A percentile compares a stretch with the other conserved stretches of the same genome.
phyloP scores from a whole-genome alignment of 2,113 vertebrate genomes.

The Aramus guarauna region DNA sequence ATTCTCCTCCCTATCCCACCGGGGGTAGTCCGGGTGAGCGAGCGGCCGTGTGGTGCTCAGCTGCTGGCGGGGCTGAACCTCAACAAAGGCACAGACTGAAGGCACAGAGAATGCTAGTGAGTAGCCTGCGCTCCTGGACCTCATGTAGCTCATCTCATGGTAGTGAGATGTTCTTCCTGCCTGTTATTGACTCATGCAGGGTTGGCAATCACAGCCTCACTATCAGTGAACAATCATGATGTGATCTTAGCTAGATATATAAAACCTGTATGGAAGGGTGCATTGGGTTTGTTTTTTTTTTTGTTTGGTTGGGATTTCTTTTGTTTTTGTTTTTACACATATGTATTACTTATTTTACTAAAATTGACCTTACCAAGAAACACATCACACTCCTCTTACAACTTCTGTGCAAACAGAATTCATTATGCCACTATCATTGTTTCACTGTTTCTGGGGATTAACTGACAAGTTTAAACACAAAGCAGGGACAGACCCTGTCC shows the following conservation, averaged over 20 bases:
- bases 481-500: not conserved
- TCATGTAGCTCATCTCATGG: not conserved
- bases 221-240: not conserved
- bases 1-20: no score
- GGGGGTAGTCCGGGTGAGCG: no score
- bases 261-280: not conserved
- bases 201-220: not conserved
- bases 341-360: not conserved
- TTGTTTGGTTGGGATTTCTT: not conserved
- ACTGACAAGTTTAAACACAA: not conserved
- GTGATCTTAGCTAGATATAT: not conserved
- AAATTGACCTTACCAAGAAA: not conserved
- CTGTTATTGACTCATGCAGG: not conserved
- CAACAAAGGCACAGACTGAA: not conserved
- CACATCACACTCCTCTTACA: not conserved
- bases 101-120: not conserved
- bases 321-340: not conserved
- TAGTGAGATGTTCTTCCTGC: not conserved
- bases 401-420: not conserved
- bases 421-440: not conserved
- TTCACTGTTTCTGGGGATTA: not conserved
- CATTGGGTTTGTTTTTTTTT: not conserved
- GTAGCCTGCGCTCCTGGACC: not conserved
- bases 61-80: no score
- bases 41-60: no score